phyloP scores from a whole-genome alignment of 2,888 invertebrate species.

The Lycocerus yunnanus region DNA sequence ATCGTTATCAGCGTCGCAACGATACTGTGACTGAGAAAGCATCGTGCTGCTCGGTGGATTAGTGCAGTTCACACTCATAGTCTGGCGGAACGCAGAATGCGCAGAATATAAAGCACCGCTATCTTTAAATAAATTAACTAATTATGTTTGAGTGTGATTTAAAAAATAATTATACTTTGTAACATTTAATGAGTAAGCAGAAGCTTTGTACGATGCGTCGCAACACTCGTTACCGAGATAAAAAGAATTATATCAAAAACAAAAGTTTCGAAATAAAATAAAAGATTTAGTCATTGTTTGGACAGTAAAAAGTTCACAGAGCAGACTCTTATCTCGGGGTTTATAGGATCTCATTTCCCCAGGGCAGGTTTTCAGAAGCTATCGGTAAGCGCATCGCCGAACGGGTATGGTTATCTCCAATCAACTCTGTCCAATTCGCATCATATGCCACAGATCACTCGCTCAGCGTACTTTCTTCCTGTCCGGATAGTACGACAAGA shows the following conservation, averaged over 20 bases:
- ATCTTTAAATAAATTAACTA: constrained; percentile 45
- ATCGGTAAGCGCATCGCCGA: constrained; percentile 33
- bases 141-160: constrained; percentile 44
- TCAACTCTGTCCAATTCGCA: constrained; percentile 33
- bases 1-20: constrained; percentile 48
- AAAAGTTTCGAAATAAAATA: constrained; percentile 43
- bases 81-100: constrained; percentile 25
- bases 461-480: constrained; percentile 13
- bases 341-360: constrained; percentile 43
- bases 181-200: constrained; percentile 37
- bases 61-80: constrained; percentile 25
- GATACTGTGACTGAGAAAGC: constrained; percentile 49
- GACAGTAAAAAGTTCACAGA: constrained; percentile 43
- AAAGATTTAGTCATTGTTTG: constrained; percentile 46
- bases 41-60: constrained; percentile 37
- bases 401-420: constrained; percentile 39
- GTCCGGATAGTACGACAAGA: constrained; percentile 18
- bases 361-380: constrained; percentile 26
- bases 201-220: constrained; percentile 12
- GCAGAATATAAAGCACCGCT: constrained; percentile 19
- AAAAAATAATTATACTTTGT: constrained; percentile 37
- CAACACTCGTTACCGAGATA: constrained; percentile 27
- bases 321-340: constrained; percentile 37
- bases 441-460: constrained; percentile 29
- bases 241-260: constrained; percentile 37